A percentile compares a stretch with the other conserved stretches of the same genome.
These are phyloP conservation scores for Bombus huntii DNA, from an alignment of 1,140 invertebrate species.

Conservation along the genomic window DNA sequence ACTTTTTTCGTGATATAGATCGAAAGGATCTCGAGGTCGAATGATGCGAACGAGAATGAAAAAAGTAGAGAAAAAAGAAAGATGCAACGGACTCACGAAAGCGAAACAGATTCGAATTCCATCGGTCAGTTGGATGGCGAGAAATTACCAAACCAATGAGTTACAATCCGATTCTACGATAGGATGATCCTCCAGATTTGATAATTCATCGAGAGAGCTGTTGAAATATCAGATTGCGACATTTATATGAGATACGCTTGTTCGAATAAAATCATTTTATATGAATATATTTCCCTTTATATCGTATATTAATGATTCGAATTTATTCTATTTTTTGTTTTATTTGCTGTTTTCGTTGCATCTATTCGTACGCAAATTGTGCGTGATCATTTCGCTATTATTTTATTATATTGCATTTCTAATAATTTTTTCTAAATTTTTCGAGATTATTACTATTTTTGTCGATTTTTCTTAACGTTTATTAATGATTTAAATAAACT, in stretches of 20 bases:
- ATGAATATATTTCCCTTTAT: neutral
- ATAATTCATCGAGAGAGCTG: neutral
- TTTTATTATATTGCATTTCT: no score
- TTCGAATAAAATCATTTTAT: neutral
- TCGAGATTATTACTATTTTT: no score
- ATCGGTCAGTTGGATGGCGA: neutral
- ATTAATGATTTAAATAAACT: no score
- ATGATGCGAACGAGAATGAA: neutral
- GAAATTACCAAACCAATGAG: neutral
- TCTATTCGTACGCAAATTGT: no score
- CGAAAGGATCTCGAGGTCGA: neutral
- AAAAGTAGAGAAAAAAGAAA: no score
- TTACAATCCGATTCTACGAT: neutral
- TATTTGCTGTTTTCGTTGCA: neutral
- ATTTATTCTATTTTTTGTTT: neutral
- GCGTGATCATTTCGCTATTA: no score
- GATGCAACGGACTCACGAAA: neutral
- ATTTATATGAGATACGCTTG: neutral
- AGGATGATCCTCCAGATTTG: neutral
- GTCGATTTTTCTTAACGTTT: no score
- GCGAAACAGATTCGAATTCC: neutral
- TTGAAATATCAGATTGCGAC: neutral
- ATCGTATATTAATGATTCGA: neutral
- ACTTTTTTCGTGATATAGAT: slow-evolving; percentile 22
- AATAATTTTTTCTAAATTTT: no score